Conservation (phyloP, 2,888 invertebrate species). For the Poecilobothrus nobilitatus region DNA sequence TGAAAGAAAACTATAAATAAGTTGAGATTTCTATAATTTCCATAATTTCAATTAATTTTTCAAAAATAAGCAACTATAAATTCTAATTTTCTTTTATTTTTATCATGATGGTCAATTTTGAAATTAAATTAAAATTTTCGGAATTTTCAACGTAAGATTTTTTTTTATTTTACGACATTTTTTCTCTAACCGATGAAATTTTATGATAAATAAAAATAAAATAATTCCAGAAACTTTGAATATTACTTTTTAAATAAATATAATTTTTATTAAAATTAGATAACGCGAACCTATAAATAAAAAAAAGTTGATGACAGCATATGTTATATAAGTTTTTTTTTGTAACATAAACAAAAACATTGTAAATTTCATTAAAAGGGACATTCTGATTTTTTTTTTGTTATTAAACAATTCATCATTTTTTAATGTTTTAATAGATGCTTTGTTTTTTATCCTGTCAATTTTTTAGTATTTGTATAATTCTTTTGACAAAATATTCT, state of each 20-base stretch:
- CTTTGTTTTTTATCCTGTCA: too few species aligned
- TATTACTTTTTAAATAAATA: neutral
- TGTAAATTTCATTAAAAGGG: too few species aligned
- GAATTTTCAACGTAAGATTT: too few species aligned
- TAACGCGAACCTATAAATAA: neutral
- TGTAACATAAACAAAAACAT: too few species aligned
- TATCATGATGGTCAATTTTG: too few species aligned
- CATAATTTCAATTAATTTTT: too few species aligned
- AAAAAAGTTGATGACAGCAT: neutral
- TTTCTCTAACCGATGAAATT: neutral
- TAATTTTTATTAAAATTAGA: neutral
- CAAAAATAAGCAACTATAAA: too few species aligned
- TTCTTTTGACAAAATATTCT: neutral
- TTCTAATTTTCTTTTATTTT: too few species aligned
- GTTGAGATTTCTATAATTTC: too few species aligned
- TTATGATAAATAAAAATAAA: neutral
- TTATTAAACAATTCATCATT: neutral
- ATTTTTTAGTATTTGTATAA: neutral
- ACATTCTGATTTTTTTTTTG: neutral
- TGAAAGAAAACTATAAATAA: too few species aligned
- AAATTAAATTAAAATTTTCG: too few species aligned
- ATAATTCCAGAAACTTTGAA: neutral
- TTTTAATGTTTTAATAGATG: neutral
- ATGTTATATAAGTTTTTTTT: neutral
- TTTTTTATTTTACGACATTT: too few species aligned